These are phyloP conservation scores for Prosapia bicincta DNA, from an alignment of 2,888 invertebrate genomes.

Conservation along the genomic window DNA sequence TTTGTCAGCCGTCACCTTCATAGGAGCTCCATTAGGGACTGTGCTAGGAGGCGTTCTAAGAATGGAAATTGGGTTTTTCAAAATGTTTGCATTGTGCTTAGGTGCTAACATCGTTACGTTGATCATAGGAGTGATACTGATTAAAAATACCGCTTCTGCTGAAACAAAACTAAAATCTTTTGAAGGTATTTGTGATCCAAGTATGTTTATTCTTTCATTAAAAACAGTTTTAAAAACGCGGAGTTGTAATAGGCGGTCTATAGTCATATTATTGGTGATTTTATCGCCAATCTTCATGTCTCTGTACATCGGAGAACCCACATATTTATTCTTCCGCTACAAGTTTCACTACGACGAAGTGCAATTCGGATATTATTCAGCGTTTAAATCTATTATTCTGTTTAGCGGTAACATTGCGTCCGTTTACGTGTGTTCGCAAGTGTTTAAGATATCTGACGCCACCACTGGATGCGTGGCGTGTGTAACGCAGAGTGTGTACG, in stretches of 20 bases:
- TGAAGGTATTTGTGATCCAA: constrained; percentile 3
- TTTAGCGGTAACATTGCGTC: constrained; percentile 34
- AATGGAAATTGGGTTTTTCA: constrained; percentile 23
- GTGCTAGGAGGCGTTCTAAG: constrained; percentile 26
- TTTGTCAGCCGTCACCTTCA: constrained; percentile 31
- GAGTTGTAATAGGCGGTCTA: constrained; percentile 10
- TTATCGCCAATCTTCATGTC: constrained; percentile 31
- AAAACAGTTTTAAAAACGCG: constrained; percentile 28
- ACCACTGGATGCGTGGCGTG: constrained; percentile 29
- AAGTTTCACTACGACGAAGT: constrained; percentile 37
- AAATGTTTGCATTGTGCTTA: constrained; percentile 23
- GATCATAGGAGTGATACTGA: constrained; percentile 17
- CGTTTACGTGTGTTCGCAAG: constrained; percentile 26
- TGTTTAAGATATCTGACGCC: constrained; percentile 28
- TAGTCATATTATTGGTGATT: constrained; percentile 28
- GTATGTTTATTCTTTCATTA: constrained; percentile 17
- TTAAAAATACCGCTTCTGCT: constrained; percentile 23
- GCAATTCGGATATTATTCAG: constrained; percentile 36
- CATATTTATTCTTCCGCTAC: constrained; percentile 36
- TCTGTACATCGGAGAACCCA: constrained; percentile 32
- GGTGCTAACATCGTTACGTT: constrained; percentile 20
- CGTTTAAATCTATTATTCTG: constrained; percentile 34
- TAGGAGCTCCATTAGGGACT: constrained; percentile 29
- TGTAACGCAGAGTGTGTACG: constrained; percentile 24
- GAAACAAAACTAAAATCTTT: constrained; percentile 5